Evolutionary conservation across 2,113 vertebrate species (phyloP), one percentile per base, ranked within the genome.

Genomic region (Limanda limanda): DNA sequence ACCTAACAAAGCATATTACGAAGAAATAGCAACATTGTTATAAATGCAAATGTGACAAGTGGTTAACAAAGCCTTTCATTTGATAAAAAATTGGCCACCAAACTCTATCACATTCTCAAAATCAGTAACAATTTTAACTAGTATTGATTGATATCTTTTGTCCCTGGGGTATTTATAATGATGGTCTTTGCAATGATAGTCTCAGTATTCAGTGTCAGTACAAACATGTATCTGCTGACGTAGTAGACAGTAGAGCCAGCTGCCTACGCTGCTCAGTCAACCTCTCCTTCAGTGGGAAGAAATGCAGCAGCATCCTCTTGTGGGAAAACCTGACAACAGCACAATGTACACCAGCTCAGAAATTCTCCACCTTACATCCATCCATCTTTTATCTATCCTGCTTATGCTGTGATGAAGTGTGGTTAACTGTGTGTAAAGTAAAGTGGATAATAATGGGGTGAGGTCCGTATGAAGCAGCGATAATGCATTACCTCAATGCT

Each of bases 241-340:
- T 24, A 59, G 37, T 48, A 27, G 13, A 15, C 8, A 21, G 57
- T 15, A n/a, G 20, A 51, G 20, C 13, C n/a, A 48, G 12, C 20
- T 47, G 62, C 10, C 58, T 45, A 48, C 17, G 42, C 6, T 35
- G 23, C 9, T 40, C 7, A 45, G 4, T 25, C 35, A 21, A 58
- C 20, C 57, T 27, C 18, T 27, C n/a, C n/a, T 20, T 35, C 40
- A 20, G 62, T 17, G 40, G 23, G 68, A 62, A n/a, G 17, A 68
- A 69, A 70, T 40, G 71, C 77, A 78, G 13, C 67, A 86, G 78
- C 11, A 51, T 63, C 82, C 66, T 83, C 84, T 79, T 35, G 75
- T 86, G 86, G 77, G 10, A 20, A 71, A 73, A 37, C n/a, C 0
- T 4, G n/a, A 62, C 20, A 59, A 75, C 45, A 58, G 21, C 58